phyloP scores from a whole-genome alignment of 1,140 invertebrate genomes.

The Mactra quadrangularis region DNA sequence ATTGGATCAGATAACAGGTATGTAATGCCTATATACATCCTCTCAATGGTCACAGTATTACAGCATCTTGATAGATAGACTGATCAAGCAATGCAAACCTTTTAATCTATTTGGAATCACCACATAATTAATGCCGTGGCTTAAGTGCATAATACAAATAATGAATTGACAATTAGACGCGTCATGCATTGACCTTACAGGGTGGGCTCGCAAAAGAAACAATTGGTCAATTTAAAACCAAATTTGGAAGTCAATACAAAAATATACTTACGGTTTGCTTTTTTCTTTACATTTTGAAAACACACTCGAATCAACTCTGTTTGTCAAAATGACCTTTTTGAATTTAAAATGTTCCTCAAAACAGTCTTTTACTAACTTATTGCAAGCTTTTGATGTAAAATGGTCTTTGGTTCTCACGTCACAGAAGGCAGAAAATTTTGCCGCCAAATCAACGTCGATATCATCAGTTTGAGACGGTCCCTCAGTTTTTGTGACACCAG shows the following conservation, averaged over 20 bases:
- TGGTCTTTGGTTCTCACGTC: slow-evolving; percentile 40
- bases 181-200: too few relatives aligned
- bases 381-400: slow-evolving; percentile 50
- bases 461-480: slow-evolving; percentile 23
- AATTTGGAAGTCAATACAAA: neutral
- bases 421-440: slow-evolving; percentile 41
- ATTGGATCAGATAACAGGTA: too few relatives aligned
- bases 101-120: too few relatives aligned
- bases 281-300: slow-evolving; percentile 60
- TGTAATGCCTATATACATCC: too few relatives aligned
- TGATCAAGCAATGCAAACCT: too few relatives aligned
- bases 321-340: slow-evolving; percentile 41
- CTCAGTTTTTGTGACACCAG: neutral
- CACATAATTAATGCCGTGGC: too few relatives aligned
- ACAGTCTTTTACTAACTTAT: slow-evolving; percentile 54
- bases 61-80: too few relatives aligned
- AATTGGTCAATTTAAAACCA: too few relatives aligned
- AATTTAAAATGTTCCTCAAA: slow-evolving; percentile 50
- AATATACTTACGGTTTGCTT: slow-evolving; percentile 49
- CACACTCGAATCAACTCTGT: slow-evolving; percentile 49
- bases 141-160: too few relatives aligned
- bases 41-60: too few relatives aligned
- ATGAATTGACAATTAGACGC: too few relatives aligned
- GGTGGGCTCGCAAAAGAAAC: too few relatives aligned
- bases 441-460: slow-evolving; percentile 26